These are phyloP conservation scores for Rhyzopertha dominica DNA, from an alignment of 1,140 invertebrate genomes.

Conservation along the genomic window DNA sequence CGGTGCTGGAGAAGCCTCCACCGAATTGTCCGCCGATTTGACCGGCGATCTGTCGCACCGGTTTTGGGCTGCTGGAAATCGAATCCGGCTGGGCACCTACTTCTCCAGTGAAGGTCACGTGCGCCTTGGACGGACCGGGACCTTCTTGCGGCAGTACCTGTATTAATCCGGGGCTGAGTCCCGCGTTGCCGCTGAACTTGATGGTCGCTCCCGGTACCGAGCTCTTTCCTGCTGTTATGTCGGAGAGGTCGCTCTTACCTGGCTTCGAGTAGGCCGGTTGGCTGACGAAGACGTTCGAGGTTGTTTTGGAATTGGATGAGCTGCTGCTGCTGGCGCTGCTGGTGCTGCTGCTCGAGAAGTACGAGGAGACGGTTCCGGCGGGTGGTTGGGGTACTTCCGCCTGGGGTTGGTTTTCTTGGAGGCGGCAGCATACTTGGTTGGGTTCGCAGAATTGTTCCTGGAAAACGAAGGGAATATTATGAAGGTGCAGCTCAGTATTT, in stretches of 20 bases:
- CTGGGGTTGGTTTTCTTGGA: conserved; percentile 41
- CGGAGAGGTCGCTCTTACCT: conserved; percentile 18
- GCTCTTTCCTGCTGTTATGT: conserved; percentile 28
- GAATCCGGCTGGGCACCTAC: conserved; percentile 18
- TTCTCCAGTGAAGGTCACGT: conserved; percentile 22
- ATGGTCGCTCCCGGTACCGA: conserved; percentile 22
- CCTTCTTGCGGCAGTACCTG: conserved; percentile 17
- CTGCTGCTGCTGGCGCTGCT: neutral
- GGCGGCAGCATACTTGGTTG: conserved; percentile 16
- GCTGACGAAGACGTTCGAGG: conserved; percentile 48
- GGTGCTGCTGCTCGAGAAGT: neutral
- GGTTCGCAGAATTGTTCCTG: no score
- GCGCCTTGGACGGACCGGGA: no score
- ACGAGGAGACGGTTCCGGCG: neutral
- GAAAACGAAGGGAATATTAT: no score
- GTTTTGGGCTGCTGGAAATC: conserved; percentile 22
- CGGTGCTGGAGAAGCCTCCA: conserved; percentile 29
- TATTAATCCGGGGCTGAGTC: conserved; percentile 27
- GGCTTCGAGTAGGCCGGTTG: conserved; percentile 31
- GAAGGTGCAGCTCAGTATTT: no score
- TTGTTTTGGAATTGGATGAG: conserved; percentile 48
- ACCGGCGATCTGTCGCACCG: conserved; percentile 18
- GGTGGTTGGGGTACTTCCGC: no score
- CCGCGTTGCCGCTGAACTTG: conserved; percentile 25
- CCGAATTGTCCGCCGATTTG: conserved; percentile 13